phyloP scores from a whole-genome alignment of 2,113 vertebrate genomes.

The Passerina amoena region DNA sequence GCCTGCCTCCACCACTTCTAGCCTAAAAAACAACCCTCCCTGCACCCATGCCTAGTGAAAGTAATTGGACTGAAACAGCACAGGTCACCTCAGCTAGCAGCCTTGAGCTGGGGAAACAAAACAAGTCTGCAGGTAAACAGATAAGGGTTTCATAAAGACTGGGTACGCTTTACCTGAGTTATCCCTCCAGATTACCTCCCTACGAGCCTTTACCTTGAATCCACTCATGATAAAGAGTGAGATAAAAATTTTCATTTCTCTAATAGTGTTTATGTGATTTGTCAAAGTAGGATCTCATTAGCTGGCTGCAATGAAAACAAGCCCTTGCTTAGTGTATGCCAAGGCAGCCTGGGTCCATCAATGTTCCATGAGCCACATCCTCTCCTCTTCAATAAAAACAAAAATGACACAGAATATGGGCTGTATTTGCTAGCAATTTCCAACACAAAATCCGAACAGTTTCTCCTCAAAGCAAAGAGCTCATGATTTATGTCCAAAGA shows the following conservation, averaged over 20 bases:
- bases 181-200: constrained; percentile 48
- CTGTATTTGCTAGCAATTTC: constrained; percentile 34
- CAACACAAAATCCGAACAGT: constrained; percentile 26
- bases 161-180: constrained; percentile 15
- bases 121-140: constrained; percentile 21
- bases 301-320: constrained; percentile 32
- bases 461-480: constrained; percentile 29
- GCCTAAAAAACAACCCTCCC: background rate
- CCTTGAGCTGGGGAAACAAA: constrained; percentile 16
- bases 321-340: background rate
- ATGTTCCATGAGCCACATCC: constrained; percentile 52
- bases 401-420: background rate
- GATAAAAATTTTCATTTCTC: constrained; percentile 68
- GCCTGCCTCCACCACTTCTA: background rate
- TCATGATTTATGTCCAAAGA: constrained; percentile 27
- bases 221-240: constrained; percentile 49
- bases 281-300: constrained; percentile 45
- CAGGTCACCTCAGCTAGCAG: constrained; percentile 29
- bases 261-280: constrained; percentile 59
- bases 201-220: background rate
- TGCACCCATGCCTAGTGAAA: background rate
- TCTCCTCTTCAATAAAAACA: constrained; percentile 60
- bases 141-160: constrained; percentile 30
- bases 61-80: constrained; percentile 4
- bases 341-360: background rate